Evolutionary conservation across 2,113 vertebrate species (phyloP).

Genomic region (Ramphastos sulfuratus): DNA sequence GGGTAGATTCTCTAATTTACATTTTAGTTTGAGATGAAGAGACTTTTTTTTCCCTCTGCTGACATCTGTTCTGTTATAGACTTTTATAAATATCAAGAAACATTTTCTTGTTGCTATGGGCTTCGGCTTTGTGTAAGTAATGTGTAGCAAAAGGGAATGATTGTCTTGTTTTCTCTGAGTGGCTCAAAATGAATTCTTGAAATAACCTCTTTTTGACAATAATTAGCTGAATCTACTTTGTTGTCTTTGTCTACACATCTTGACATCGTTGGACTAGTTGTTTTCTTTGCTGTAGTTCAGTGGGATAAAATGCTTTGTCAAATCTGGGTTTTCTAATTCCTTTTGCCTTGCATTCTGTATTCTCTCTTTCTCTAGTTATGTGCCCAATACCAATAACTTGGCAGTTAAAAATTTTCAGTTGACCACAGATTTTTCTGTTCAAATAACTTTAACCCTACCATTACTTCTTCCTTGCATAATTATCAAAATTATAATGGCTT

Average conservation of each 20-base stretch:
- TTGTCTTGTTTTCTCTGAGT: constrained; percentile 1
- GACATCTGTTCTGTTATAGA: constrained; percentile 24
- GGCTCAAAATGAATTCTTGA: neutral
- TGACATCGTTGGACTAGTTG: neutral
- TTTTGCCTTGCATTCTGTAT: neutral
- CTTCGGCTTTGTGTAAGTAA: constrained; percentile 35
- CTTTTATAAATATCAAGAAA: constrained; percentile 55
- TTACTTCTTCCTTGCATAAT: neutral
- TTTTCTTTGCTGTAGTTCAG: neutral
- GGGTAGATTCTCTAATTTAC: neutral
- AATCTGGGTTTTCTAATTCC: neutral
- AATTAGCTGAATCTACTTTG: neutral
- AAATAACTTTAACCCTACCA: neutral
- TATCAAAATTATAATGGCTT: neutral
- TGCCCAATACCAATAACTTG: neutral
- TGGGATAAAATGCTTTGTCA: neutral
- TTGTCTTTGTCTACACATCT: neutral
- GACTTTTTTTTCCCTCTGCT: neutral
- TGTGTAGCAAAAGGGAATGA: neutral
- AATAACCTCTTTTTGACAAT: neutral
- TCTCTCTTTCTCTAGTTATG: neutral
- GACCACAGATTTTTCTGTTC: neutral
- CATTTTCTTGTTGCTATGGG: constrained; percentile 60
- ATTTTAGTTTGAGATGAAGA: neutral
- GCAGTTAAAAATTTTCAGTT: constrained; percentile 29